A percentile compares a stretch with the other conserved stretches of the same genome.
phyloP scores from a whole-genome alignment of 2,797 vertebrate species.

The Etheostoma perlongum region DNA sequence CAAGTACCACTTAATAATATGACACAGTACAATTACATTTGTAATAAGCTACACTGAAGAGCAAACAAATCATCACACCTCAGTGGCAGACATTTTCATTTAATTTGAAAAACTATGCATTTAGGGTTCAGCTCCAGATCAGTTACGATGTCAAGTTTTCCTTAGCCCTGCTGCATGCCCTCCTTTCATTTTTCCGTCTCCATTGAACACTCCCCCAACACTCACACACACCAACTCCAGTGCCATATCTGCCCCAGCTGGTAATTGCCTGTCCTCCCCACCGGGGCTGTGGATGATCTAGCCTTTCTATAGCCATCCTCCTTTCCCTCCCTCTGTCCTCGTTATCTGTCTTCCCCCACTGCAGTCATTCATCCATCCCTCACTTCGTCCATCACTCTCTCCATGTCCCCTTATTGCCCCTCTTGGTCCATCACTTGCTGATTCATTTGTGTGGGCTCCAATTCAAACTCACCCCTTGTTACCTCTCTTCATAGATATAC shows the following conservation, averaged over 20 bases:
- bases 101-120: neutral
- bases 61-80: neutral
- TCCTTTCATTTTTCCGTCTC: constrained; percentile 43
- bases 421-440: constrained; percentile 41
- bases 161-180: constrained; percentile 35
- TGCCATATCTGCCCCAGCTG: constrained; percentile 75
- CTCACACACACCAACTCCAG: constrained; percentile 60
- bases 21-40: too few relatives aligned
- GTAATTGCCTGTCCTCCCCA: constrained; percentile 85
- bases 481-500: neutral
- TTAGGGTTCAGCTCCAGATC: neutral
- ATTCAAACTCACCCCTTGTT: constrained; percentile 23
- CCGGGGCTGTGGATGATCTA: constrained; percentile 74
- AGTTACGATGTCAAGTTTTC: neutral
- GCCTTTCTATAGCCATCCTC: constrained; percentile 64
- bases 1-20: too few relatives aligned
- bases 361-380: constrained; percentile 51
- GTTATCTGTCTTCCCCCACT: constrained; percentile 58
- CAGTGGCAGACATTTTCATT: neutral
- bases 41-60: neutral
- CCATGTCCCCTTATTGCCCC: constrained; percentile 47
- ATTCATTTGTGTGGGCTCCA: constrained; percentile 50
- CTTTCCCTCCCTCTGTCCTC: constrained; percentile 65
- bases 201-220: constrained; percentile 28
- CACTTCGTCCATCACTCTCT: constrained; percentile 52